phyloP scores from a whole-genome alignment of 2,797 vertebrate genomes.

The Bufotes viridis region DNA sequence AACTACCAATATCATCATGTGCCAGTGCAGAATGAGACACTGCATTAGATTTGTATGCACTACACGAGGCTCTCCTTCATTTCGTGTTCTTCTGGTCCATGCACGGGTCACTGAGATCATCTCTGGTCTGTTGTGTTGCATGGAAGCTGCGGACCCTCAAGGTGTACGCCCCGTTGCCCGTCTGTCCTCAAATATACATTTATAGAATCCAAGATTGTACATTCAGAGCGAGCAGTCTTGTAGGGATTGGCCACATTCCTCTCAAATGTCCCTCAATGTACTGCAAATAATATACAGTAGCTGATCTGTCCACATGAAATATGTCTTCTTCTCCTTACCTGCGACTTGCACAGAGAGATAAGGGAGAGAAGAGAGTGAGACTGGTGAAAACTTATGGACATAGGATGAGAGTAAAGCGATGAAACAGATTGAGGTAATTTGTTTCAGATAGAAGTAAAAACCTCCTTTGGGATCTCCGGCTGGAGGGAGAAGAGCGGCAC shows the following conservation, averaged over 20 bases:
- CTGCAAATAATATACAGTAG: neutral
- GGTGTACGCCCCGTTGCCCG: neutral
- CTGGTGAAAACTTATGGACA: neutral
- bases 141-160: neutral
- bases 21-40: neutral
- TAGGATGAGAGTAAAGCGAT: slow-evolving; percentile 2
- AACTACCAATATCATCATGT: neutral
- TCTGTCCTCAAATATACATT: neutral
- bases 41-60: neutral
- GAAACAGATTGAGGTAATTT: slow-evolving; percentile 49
- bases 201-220: neutral
- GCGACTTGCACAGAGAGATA: neutral
- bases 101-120: neutral
- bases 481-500: slow-evolving; percentile 41
- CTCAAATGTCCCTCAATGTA: neutral
- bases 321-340: neutral
- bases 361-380: neutral
- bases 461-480: slow-evolving; percentile 40
- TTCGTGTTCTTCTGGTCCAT: neutral
- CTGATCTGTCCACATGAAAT: neutral
- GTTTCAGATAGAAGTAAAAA: slow-evolving; percentile 49
- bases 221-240: neutral
- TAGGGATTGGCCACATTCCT: neutral
- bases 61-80: neutral
- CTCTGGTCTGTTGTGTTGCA: neutral